Conservation (phyloP, 2,113 vertebrate genomes). For the Psittacus erithacus region DNA sequence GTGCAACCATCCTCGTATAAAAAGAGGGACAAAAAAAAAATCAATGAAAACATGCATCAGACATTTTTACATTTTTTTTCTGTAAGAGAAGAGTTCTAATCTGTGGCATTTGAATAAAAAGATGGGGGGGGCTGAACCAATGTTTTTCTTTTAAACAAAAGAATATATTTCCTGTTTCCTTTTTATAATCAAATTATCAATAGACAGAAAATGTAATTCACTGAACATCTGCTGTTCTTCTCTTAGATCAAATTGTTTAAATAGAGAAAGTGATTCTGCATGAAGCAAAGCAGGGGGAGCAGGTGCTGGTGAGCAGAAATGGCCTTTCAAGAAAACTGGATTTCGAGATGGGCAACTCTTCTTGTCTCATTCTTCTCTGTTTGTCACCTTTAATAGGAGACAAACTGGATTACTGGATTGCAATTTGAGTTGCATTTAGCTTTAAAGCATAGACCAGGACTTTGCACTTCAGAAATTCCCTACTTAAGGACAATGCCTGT, state of each 20-base stretch:
- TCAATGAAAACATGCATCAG: background rate
- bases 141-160: conserved; percentile 44
- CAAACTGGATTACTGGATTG: background rate
- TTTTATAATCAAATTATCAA: conserved; percentile 55
- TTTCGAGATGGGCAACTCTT: background rate
- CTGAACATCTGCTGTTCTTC: conserved; percentile 63
- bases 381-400: background rate
- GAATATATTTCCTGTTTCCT: conserved; percentile 48
- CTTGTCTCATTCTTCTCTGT: background rate
- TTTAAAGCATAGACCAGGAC: background rate
- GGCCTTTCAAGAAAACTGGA: background rate
- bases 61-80: conserved; percentile 30
- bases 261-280: conserved; percentile 25
- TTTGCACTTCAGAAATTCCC: background rate
- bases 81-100: conserved; percentile 19
- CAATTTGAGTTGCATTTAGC: background rate
- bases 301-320: background rate
- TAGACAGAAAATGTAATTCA: conserved; percentile 47
- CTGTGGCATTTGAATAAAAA: background rate
- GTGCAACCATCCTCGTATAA: background rate
- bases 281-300: conserved; percentile 13
- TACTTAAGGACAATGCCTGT: background rate
- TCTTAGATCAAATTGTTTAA: conserved; percentile 47
- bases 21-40: conserved; percentile 11
- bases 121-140: background rate